phyloP scores from a whole-genome alignment of 2,888 invertebrate genomes.

The Napeogenes sylphis region DNA sequence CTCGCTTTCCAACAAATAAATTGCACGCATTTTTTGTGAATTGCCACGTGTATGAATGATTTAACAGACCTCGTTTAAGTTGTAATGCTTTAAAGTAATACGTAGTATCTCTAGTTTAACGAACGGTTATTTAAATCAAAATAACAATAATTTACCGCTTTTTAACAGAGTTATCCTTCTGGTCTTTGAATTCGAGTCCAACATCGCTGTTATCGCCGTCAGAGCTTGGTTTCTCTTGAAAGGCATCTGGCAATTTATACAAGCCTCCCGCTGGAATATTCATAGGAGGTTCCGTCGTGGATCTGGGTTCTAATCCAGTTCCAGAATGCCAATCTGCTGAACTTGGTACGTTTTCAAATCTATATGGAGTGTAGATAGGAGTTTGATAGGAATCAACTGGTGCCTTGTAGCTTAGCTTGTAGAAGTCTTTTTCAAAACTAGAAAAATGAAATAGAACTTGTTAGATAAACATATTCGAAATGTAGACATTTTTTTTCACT shows the following conservation, averaged over 20 bases:
- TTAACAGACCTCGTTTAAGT: too few relatives aligned
- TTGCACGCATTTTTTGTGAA: conserved; percentile 1
- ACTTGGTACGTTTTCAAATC: conserved; percentile 45
- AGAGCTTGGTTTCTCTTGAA: conserved; percentile 48
- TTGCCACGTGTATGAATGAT: too few relatives aligned
- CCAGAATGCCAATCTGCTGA: conserved; percentile 43
- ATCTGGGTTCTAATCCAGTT: conserved; percentile 45
- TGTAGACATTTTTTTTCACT: too few relatives aligned
- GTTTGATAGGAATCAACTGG: conserved; percentile 38
- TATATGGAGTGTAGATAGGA: conserved; percentile 44
- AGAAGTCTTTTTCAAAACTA: conserved; percentile 48
- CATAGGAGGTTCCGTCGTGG: conserved; percentile 51
- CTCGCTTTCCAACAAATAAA: conserved; percentile 8
- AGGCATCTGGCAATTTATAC: conserved; percentile 53
- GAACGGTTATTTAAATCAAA: neutral
- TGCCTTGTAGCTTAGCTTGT: conserved; percentile 39
- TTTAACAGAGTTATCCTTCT: conserved; percentile 22
- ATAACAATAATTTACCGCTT: conserved; percentile 40
- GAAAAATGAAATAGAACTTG: conserved; percentile 10
- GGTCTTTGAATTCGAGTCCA: conserved; percentile 24
- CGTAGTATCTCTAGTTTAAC: neutral
- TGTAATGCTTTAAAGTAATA: too few relatives aligned
- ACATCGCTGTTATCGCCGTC: conserved; percentile 25
- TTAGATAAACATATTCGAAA: conserved; percentile 4
- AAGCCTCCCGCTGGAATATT: conserved; percentile 56